phyloP scores from a whole-genome alignment of 2,113 vertebrate genomes.

The Larimichthys crocea region DNA sequence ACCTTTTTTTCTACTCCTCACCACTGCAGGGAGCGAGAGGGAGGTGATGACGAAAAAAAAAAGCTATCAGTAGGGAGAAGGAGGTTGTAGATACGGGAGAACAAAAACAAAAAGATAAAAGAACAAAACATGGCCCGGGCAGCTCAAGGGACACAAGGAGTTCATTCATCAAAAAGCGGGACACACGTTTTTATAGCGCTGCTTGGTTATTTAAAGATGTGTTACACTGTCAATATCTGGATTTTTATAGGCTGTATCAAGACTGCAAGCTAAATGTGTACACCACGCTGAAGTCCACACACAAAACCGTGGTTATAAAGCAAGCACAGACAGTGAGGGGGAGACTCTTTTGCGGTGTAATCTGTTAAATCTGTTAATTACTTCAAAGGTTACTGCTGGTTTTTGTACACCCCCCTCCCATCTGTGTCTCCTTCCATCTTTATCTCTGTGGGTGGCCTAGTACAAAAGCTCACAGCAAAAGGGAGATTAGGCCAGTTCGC shows the following conservation, averaged over 20 bases:
- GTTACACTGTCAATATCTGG: slow-evolving; percentile 1
- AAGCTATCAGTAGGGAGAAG: slow-evolving; percentile 19
- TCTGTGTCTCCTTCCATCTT: slow-evolving; percentile 12
- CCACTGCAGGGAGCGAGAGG: slow-evolving; percentile 18
- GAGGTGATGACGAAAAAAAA: slow-evolving; percentile 31
- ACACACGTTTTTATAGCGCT: not conserved
- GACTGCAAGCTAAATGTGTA: not conserved
- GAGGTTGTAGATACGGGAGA: slow-evolving; percentile 27
- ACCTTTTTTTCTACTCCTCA: slow-evolving; percentile 12
- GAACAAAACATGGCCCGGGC: slow-evolving; percentile 1
- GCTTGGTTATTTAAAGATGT: not conserved
- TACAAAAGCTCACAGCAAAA: slow-evolving; percentile 29
- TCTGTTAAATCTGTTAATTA: slow-evolving; percentile 67
- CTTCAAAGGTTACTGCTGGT: slow-evolving; percentile 49
- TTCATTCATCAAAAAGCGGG: slow-evolving; percentile 29
- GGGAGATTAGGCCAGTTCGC: slow-evolving; percentile 53
- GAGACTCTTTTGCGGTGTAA: slow-evolving; percentile 40
- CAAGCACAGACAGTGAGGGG: not conserved
- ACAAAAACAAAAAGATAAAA: slow-evolving; percentile 35
- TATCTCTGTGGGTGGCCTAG: slow-evolving; percentile 69
- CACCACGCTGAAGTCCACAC: not conserved
- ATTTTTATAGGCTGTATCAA: slow-evolving; percentile 5
- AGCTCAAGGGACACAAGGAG: slow-evolving; percentile 14
- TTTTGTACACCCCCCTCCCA: slow-evolving; percentile 25
- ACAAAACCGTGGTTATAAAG: not conserved